Evolutionary conservation across 2,113 vertebrate species (phyloP), one percentile per base, ranked within the genome.

Genomic region (Gymnobelideus leadbeateri): DNA sequence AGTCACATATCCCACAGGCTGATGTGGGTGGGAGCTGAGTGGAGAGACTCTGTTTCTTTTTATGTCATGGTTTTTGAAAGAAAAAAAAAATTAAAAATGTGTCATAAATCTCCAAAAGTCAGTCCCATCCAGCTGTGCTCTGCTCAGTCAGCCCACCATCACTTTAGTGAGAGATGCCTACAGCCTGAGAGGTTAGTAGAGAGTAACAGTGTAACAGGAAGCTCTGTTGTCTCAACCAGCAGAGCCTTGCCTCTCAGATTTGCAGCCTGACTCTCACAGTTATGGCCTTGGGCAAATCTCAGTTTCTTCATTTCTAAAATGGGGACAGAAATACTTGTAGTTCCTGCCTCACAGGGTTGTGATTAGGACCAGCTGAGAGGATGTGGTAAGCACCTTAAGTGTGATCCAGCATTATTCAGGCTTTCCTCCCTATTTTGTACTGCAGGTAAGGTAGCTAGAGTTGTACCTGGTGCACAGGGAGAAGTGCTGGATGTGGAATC

Each of bases 181-280:
- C 95, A 95, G 92, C 89, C 14, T 91, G 91, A n/a, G 61, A 96
- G 89, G 92, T 93, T 95, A 94, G 91, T 97, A 92, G 91, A 94
- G 96, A 90, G 94, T 94, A 93, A 95, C 95, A 92, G n/a, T 21
- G 92, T 95, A 92, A 54, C 53, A 93, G 95, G 96, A 46, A 94
- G 93, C 95, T 94, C 96, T 94, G 43, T 96, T 95, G 92, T 96
- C 46, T 96, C 91, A 57, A 21, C 21, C n/a, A 43, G 19, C 68
- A 84, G 37, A 43, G n/a, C 12, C 31, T n/a, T 43, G n/a, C 68
- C 68, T 37, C 57, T 37, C 9, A 8, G 12, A 43, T 84, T 84
- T 43, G 68, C 6, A 84, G 16, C n/a, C n/a, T 21, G n/a, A 43
- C n/a, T 57, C 8, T 43, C 7, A 84, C n/a, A 43, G 19, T 43